phyloP scores from a whole-genome alignment of 2,888 invertebrate genomes.

The Xestobium rufovillosum region DNA sequence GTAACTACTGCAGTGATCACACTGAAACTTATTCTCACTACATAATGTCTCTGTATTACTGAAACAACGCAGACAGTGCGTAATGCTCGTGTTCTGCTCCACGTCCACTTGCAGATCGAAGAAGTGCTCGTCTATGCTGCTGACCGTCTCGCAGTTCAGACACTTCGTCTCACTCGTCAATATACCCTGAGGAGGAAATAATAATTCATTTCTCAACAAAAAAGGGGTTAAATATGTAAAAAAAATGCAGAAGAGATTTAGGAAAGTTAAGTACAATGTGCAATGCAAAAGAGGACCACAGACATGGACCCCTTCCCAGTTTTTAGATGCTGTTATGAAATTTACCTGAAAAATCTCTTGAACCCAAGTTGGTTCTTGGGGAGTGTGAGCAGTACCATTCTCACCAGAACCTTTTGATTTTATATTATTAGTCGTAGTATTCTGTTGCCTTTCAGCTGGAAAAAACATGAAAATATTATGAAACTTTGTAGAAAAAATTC shows the following conservation, averaged over 20 bases:
- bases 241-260: too few relatives aligned
- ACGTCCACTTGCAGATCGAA: slow-evolving; percentile 99
- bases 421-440: slow-evolving; percentile 47
- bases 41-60: slow-evolving; percentile 98
- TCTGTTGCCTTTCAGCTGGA: slow-evolving; percentile 69
- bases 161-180: slow-evolving; percentile 98
- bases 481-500: slow-evolving; percentile 3
- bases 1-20: slow-evolving; percentile 98
- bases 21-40: slow-evolving; percentile 99
- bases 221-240: too few relatives aligned
- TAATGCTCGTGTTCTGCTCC: slow-evolving; percentile 98
- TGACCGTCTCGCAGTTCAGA: slow-evolving; percentile 98
- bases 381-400: slow-evolving; percentile 46
- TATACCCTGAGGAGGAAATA: slow-evolving; percentile 57
- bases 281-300: too few relatives aligned
- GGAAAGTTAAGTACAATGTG: too few relatives aligned
- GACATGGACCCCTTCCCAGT: too few relatives aligned
- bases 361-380: slow-evolving; percentile 94
- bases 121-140: slow-evolving; percentile 99
- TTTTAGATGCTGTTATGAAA: too few relatives aligned
- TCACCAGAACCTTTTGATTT: slow-evolving; percentile 51
- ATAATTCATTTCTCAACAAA: too few relatives aligned
- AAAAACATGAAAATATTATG: slow-evolving; percentile 20
- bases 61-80: slow-evolving; percentile 95
- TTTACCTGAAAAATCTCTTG: slow-evolving; percentile 98